A percentile compares a stretch with the other conserved stretches of the same genome.
phyloP scores from a whole-genome alignment of 2,113 vertebrate genomes.

The Glaucomys volans region DNA sequence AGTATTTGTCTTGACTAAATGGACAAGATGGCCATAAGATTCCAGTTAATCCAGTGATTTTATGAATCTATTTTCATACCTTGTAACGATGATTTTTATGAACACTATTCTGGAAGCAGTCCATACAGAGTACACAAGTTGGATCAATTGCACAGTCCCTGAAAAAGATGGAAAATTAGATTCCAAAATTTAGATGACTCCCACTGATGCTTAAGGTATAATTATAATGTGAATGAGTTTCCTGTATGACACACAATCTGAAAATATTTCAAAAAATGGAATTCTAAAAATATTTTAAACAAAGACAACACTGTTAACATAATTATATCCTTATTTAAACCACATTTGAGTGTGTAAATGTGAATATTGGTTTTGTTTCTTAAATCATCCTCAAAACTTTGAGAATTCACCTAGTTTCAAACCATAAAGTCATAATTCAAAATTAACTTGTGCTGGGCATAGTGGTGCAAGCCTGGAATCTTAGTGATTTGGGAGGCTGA shows the following conservation, averaged over 20 bases:
- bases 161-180: conserved; percentile 83
- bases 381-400: conserved; percentile 28
- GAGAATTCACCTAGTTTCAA: conserved; percentile 17
- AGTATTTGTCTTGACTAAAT: conserved; percentile 15
- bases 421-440: conserved; percentile 25
- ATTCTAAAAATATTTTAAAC: conserved; percentile 22
- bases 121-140: conserved; percentile 98
- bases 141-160: conserved; percentile 99
- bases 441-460: background rate
- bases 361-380: conserved; percentile 34
- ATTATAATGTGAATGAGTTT: conserved; percentile 55
- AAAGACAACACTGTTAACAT: background rate
- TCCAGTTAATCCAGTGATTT: conserved; percentile 6
- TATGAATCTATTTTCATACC: conserved; percentile 86
- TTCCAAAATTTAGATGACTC: conserved; percentile 59
- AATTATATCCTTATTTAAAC: conserved; percentile 15
- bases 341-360: background rate
- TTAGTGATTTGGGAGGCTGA: background rate
- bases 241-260: background rate
- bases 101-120: conserved; percentile 98
- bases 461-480: background rate
- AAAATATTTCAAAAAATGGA: conserved; percentile 43
- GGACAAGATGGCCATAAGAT: background rate
- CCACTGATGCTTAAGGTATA: conserved; percentile 18
- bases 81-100: conserved; percentile 99